Evolutionary conservation across 1,140 invertebrate species (phyloP).

Genomic region (Alviniconcha marisindica): DNA sequence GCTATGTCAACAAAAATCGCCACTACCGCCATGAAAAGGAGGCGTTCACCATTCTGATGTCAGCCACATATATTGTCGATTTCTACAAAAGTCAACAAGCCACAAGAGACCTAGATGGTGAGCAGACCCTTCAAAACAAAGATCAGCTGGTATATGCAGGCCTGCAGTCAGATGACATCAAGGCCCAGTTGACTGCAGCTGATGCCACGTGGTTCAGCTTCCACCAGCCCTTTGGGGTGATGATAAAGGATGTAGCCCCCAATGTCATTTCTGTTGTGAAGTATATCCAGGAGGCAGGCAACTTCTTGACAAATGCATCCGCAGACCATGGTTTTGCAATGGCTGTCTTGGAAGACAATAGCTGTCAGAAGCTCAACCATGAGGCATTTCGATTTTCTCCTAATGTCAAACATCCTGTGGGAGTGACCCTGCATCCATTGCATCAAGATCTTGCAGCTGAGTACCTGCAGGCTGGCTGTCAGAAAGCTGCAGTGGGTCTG

Average conservation of each 20-base stretch:
- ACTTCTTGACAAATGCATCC: neutral
- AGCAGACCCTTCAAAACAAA: neutral
- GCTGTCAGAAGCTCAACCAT: too few species aligned
- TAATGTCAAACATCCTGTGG: too few species aligned
- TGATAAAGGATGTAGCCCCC: neutral
- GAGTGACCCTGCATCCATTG: too few species aligned
- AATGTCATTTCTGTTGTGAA: neutral
- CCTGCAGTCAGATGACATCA: neutral
- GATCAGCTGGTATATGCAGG: neutral
- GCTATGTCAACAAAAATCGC: slow-evolving; percentile 12
- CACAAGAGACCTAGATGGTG: neutral
- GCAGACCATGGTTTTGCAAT: neutral
- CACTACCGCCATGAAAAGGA: slow-evolving; percentile 13
- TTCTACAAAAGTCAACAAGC: neutral
- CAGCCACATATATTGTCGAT: neutral
- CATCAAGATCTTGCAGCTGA: too few species aligned
- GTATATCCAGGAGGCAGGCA: neutral
- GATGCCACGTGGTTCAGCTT: neutral
- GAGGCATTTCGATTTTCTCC: too few species aligned
- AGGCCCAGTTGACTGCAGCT: neutral
- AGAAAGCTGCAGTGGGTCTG: too few species aligned
- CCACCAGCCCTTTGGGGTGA: neutral
- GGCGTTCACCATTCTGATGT: neutral
- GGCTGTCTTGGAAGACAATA: neutral
- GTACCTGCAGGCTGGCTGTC: too few species aligned